Evolutionary conservation across 2,113 vertebrate species (phyloP).

Genomic region (Aviceda subcristata): DNA sequence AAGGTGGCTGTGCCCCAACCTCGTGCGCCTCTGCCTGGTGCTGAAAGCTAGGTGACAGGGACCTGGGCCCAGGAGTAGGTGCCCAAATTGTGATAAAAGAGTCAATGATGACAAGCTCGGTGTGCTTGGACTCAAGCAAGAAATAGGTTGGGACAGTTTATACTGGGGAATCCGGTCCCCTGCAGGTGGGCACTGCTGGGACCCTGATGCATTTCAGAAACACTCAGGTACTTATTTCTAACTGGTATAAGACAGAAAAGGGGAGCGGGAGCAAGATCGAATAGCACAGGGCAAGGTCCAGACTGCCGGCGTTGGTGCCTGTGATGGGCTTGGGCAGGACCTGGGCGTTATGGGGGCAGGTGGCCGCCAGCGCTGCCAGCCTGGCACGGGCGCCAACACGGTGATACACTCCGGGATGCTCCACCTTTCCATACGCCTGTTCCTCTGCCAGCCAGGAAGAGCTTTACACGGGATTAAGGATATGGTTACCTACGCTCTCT

Average conservation of each 20-base stretch:
- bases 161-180: background rate
- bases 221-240: background rate
- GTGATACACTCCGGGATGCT: background rate
- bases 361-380: background rate
- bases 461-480: background rate
- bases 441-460: background rate
- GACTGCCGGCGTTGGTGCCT: background rate
- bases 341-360: background rate
- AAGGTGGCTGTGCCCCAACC: background rate
- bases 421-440: too few species aligned
- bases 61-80: too few species aligned
- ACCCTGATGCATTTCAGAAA: background rate
- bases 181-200: background rate
- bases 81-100: background rate
- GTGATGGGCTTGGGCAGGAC: background rate
- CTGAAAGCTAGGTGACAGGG: background rate
- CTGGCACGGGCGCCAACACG: accelerated
- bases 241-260: background rate
- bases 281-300: background rate
- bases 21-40: background rate
- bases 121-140: background rate
- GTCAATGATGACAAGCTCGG: background rate
- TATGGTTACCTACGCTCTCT: accelerated
- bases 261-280: background rate
- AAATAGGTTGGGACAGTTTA: background rate